Conservation (phyloP, 2,797 vertebrate genomes). For the Periparus ater region DNA sequence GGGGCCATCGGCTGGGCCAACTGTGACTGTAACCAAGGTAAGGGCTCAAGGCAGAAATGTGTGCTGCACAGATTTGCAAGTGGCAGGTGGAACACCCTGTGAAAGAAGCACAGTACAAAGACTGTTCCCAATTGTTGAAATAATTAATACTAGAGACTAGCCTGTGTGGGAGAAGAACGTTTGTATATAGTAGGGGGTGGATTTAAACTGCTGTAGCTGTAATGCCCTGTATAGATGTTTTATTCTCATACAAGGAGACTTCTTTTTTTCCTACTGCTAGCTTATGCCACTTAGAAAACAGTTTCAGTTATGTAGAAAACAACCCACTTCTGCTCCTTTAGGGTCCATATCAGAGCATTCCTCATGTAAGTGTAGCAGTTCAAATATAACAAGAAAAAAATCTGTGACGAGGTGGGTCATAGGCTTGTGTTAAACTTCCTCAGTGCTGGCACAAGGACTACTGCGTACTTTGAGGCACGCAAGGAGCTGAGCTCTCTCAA, state of each 20-base stretch:
- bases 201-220: not conserved
- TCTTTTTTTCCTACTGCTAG: not conserved
- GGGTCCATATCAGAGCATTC: not conserved
- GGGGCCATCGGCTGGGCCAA: constrained; percentile 89
- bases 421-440: not conserved
- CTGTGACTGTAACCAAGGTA: constrained; percentile 92
- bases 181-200: not conserved
- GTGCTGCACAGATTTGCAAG: not conserved
- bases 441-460: not conserved
- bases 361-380: not conserved
- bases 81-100: not conserved
- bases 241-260: not conserved
- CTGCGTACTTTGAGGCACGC: not conserved
- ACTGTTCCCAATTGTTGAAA: not conserved
- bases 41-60: not conserved
- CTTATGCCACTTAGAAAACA: not conserved
- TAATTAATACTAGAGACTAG: not conserved
- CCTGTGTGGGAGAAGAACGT: not conserved
- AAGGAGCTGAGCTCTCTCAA: not conserved
- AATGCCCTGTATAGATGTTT: not conserved
- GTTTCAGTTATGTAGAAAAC: constrained; percentile 3
- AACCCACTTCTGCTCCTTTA: not conserved
- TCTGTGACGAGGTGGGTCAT: not conserved
- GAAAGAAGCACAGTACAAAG: not conserved
- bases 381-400: not conserved